Evolutionary conservation across 2,113 vertebrate genomes (phyloP).

Genomic region (Elephantulus edwardii): DNA sequence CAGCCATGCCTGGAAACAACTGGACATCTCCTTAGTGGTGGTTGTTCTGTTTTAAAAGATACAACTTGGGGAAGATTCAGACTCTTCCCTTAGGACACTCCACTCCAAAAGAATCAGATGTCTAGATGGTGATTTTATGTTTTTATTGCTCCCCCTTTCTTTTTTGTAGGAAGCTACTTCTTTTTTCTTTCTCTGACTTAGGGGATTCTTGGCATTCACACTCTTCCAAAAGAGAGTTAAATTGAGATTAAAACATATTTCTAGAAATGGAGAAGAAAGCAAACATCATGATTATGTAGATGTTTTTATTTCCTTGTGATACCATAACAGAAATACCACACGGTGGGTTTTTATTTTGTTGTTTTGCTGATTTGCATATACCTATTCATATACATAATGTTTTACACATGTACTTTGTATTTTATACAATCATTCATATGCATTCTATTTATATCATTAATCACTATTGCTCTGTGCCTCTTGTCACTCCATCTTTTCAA

Average conservation of each 20-base stretch:
- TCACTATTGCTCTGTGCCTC: no score
- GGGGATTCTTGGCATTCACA: not conserved
- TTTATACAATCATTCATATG: no score
- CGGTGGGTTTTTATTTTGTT: no score
- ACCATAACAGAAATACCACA: not conserved
- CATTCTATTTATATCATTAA: no score
- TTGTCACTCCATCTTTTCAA: no score
- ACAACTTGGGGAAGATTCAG: not conserved
- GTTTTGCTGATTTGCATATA: no score
- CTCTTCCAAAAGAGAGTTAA: slow-evolving; percentile 11
- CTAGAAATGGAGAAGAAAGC: slow-evolving; percentile 39
- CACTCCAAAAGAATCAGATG: not conserved
- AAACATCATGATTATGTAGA: not conserved
- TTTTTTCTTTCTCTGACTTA: slow-evolving; percentile 21
- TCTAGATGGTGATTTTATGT: no score
- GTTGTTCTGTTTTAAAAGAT: not conserved
- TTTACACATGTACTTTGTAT: no score
- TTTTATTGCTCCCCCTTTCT: no score
- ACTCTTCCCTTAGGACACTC: not conserved
- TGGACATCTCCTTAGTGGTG: no score
- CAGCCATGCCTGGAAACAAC: not conserved
- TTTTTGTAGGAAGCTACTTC: not conserved
- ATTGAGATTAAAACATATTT: slow-evolving; percentile 41
- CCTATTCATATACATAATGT: no score
- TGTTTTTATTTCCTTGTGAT: not conserved